A percentile compares a stretch with the other conserved stretches of the same genome.
Conservation (phyloP, 2,797 vertebrate species). For the Argya squamiceps region DNA sequence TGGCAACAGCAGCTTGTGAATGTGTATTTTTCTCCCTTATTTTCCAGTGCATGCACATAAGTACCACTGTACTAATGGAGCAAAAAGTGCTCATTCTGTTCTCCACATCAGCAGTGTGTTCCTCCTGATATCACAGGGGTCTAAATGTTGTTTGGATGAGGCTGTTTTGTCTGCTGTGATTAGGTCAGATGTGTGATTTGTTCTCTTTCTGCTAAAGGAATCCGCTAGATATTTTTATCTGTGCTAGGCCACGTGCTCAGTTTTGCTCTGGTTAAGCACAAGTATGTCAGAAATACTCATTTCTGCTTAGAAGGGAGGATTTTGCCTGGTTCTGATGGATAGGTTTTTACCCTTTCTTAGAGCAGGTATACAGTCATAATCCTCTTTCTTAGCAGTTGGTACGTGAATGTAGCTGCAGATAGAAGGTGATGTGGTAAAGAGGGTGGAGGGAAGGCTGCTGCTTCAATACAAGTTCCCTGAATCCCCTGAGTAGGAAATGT, state of each 20-base stretch:
- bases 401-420: neutral
- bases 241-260: neutral
- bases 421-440: neutral
- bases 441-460: neutral
- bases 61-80: neutral
- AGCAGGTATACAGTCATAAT: neutral
- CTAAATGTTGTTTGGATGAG: neutral
- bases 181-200: neutral
- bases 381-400: neutral
- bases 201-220: conserved; percentile 9
- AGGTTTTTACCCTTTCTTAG: neutral
- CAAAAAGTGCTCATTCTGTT: neutral
- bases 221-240: conserved; percentile 51
- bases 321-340: neutral
- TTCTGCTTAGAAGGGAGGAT: neutral
- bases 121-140: fast-evolving
- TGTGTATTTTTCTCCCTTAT: neutral
- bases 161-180: neutral
- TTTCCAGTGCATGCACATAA: neutral
- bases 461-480: neutral
- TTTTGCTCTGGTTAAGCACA: conserved; percentile 14
- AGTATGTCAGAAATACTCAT: neutral
- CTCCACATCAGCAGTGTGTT: neutral
- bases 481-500: neutral
- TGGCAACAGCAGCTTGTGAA: neutral